Base-by-base conservation (phyloP, 2,888 invertebrate genomes). In the Leptinotarsa peninsularis region DNA sequence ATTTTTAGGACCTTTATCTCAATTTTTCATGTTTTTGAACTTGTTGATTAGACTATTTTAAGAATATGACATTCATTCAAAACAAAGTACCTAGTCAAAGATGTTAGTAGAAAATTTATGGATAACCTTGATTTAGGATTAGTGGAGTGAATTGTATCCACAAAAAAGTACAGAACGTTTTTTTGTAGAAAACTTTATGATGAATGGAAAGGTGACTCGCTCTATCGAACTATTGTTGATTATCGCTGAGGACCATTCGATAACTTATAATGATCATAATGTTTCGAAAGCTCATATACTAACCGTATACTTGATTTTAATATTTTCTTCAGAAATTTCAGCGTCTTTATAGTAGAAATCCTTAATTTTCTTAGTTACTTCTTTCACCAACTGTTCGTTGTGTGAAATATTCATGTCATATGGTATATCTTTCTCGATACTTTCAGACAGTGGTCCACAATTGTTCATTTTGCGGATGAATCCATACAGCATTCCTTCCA, bases 271-370 rank as follows among this genome's bases (percentile, higher is more conserved):
- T 67, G 21, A 2, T 33, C 5, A 21, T n/a, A 4, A 21, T 21
- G 17, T 13, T 7, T 15, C 4, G 0, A 49, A 18, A n/a, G 50
- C 17, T 10, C 49, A 66, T 23, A 56, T 69, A 63, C 78, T 80
- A 81, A 86, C 86, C 81, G 78, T 71, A 78, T 84, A 85, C 66
- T 87, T 88, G 74, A 87, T 84, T 52, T 88, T 84, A 3, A 89
- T 83, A 49, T 88, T 87, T 27, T 88, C 81, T 67, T 82, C 81
- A 1, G 85, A 83, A 2, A 89, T 85, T 66, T 87, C 84, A 50
- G 88, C 85, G 13, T 89, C 87, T 1, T 88, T 89, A 79, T 89
- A 90, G 81, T 90, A 90, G 13, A 86, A 84, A 18, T 88, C 76
- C 66, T 88, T 87, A 14, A 91, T 84, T 78, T 85, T 85, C 3